Percentiles rank a stretch among this genome's conserved stretches.
Conservation (phyloP, 2,797 vertebrate species). For the Gallinago stenura region DNA sequence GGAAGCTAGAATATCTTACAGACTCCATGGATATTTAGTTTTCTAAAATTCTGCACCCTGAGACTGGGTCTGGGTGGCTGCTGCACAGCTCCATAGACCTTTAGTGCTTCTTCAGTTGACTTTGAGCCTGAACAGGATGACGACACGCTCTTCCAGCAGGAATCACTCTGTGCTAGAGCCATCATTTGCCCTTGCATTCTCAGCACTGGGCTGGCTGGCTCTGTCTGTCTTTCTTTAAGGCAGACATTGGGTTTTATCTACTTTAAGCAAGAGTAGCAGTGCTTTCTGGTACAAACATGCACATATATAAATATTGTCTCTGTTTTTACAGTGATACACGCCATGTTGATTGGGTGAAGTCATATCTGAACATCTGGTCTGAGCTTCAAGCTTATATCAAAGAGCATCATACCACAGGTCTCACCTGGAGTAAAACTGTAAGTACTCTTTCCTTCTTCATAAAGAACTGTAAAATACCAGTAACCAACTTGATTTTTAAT, state of each 20-base stretch:
- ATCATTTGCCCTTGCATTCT: background rate
- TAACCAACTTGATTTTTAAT: background rate
- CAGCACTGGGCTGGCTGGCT: background rate
- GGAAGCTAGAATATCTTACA: background rate
- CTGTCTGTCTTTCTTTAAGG: background rate
- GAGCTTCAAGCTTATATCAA: constrained; percentile 95
- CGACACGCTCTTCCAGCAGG: background rate
- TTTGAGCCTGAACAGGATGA: background rate
- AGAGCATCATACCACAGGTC: constrained; percentile 92
- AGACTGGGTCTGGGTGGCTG: background rate
- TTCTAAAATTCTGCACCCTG: background rate
- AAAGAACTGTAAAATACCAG: background rate
- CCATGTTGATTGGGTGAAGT: constrained; percentile 96
- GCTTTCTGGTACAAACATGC: background rate
- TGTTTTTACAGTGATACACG: constrained; percentile 85
- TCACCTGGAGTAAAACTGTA: constrained; percentile 92
- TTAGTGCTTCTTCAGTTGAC: background rate
- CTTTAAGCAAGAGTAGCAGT: background rate
- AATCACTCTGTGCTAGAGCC: background rate
- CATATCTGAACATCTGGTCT: constrained; percentile 94
- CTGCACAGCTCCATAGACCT: background rate
- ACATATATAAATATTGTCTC: background rate
- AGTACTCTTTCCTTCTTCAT: constrained; percentile 73
- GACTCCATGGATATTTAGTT: background rate
- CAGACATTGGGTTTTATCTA: background rate